A percentile compares a stretch with the other conserved stretches of the same genome.
Evolutionary conservation across 2,888 invertebrate species (phyloP).

Genomic region (Platycnemis pennipes): DNA sequence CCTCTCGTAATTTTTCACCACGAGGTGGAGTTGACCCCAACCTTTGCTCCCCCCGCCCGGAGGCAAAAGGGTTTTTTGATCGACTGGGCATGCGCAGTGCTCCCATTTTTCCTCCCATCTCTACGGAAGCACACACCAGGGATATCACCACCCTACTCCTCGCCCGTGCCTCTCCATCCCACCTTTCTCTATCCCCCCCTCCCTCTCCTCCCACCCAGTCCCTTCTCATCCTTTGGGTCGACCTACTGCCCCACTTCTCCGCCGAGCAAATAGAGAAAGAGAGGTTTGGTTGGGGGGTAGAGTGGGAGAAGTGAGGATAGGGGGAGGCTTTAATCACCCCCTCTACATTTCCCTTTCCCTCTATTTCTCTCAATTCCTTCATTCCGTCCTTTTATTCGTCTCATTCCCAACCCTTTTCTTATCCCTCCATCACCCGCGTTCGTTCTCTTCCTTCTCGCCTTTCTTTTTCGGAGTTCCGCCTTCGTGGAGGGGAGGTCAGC

Average conservation of each 20-base stretch:
- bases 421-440: neutral
- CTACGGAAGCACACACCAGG: neutral
- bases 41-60: neutral
- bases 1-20: constrained; percentile 17
- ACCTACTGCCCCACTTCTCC: constrained; percentile 38
- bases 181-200: neutral
- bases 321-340: neutral
- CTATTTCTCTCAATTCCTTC: neutral
- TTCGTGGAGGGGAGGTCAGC: neutral
- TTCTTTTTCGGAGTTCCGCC: neutral
- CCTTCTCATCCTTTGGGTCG: neutral
- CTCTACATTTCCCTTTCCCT: neutral
- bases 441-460: neutral
- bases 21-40: constrained; percentile 33
- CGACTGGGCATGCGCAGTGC: constrained; percentile 37
- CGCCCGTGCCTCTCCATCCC: neutral
- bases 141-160: neutral
- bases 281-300: neutral
- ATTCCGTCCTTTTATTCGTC: neutral
- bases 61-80: neutral
- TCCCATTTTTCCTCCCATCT: neutral
- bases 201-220: neutral
- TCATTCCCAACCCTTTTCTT: neutral
- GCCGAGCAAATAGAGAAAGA: constrained; percentile 21
- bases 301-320: neutral